Percentiles rank a stretch among this genome's conserved stretches.
These are phyloP conservation scores for Apoderus coryli DNA, from an alignment of 2,888 invertebrate genomes.

Conservation along the genomic window DNA sequence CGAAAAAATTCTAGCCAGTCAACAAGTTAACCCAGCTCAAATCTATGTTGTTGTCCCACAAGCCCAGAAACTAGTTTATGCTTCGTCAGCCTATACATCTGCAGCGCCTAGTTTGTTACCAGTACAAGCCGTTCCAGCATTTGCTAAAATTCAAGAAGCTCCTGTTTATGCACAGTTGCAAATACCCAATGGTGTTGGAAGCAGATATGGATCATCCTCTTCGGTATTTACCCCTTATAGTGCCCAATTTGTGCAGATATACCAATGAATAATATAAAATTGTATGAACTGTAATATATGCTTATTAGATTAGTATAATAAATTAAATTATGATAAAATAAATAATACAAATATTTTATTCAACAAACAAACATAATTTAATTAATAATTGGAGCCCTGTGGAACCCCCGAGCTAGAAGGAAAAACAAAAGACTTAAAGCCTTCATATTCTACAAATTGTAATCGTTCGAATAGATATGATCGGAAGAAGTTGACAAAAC, in stretches of 20 bases:
- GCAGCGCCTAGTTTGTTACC: conserved; percentile 17
- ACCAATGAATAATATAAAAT: too few relatives aligned
- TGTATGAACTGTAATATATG: too few relatives aligned
- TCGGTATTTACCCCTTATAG: conserved; percentile 21
- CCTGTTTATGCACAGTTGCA: conserved; percentile 6
- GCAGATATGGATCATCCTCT: conserved; percentile 11
- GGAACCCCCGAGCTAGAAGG: too few relatives aligned
- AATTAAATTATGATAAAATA: too few relatives aligned
- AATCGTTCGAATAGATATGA: too few relatives aligned
- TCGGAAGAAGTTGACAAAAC: too few relatives aligned
- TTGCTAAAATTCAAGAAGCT: conserved; percentile 16
- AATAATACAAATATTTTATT: too few relatives aligned
- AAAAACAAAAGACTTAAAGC: too few relatives aligned
- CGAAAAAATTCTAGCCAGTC: conserved; percentile 16
- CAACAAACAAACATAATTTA: too few relatives aligned
- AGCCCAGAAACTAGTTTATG: conserved; percentile 23
- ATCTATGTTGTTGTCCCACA: conserved; percentile 24
- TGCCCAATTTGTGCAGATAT: conserved; percentile 22
- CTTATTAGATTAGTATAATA: too few relatives aligned
- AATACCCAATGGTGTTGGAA: conserved; percentile 9
- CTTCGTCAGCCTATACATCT: conserved; percentile 12
- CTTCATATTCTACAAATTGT: too few relatives aligned
- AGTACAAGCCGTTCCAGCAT: conserved; percentile 19
- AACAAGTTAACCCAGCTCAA: conserved; percentile 11
- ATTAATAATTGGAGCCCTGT: too few relatives aligned